These are phyloP conservation scores for Hemichromis elongatus DNA, from an alignment of 2,113 vertebrate genomes.

Conservation along the genomic window DNA sequence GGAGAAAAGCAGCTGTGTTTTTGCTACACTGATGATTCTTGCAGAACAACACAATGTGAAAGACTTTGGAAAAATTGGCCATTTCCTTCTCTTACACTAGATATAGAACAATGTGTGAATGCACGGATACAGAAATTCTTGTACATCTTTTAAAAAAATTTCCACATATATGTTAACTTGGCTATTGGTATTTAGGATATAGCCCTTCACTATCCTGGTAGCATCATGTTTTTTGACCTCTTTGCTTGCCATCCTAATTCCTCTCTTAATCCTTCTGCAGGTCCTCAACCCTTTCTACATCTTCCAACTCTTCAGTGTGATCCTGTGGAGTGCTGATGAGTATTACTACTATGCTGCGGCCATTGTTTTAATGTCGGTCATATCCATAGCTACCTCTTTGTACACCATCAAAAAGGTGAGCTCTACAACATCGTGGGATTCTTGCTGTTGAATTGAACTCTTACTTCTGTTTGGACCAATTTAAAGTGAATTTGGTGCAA, in stretches of 20 bases:
- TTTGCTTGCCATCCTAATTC: background rate
- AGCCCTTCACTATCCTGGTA: background rate
- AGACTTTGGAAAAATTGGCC: background rate
- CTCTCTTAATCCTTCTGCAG: conserved; percentile 60
- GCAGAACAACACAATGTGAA: too few relatives aligned
- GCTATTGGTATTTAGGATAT: background rate
- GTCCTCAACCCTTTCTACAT: conserved; percentile 99
- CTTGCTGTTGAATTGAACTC: background rate
- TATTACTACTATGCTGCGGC: conserved; percentile 96
- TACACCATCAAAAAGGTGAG: conserved; percentile 97
- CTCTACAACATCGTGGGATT: background rate
- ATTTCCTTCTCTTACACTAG: background rate
- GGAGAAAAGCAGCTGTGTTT: too few relatives aligned
- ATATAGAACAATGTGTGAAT: background rate
- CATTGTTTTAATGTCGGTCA: conserved; percentile 94
- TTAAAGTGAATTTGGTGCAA: background rate
- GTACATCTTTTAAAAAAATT: background rate
- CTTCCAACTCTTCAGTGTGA: conserved; percentile 98
- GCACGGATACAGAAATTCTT: background rate
- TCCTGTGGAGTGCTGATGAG: conserved; percentile 90
- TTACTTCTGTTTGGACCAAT: background rate
- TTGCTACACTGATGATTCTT: too few relatives aligned
- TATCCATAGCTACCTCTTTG: conserved; percentile 94
- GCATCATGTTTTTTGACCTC: background rate
- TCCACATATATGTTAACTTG: background rate